Evolutionary conservation across 2,797 vertebrate species (phyloP).

Genomic region (Cephalopachus bancanus): DNA sequence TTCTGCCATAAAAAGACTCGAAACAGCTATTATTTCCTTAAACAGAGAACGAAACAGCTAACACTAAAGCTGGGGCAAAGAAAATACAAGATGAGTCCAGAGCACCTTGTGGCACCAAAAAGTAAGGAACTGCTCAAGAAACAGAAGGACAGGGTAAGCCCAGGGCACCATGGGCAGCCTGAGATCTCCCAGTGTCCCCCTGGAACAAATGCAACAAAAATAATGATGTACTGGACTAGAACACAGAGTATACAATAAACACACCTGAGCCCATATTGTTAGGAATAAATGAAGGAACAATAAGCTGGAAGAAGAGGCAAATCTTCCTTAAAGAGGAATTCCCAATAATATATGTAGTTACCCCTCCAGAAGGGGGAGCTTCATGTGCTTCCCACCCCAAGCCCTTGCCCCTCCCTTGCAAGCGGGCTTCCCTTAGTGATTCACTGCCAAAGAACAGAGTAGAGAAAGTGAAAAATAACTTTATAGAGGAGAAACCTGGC

Average conservation of each 20-base stretch:
- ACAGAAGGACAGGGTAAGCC: background rate
- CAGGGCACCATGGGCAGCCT: fast-evolving
- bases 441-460: background rate
- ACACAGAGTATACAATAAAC: background rate
- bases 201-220: background rate
- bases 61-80: background rate
- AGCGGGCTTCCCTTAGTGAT: background rate
- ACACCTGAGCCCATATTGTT: background rate
- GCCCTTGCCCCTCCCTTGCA: too few species aligned
- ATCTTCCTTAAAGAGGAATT: background rate
- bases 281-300: background rate
- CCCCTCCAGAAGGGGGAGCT: background rate
- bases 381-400: too few species aligned
- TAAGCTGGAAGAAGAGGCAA: background rate
- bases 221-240: background rate
- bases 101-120: background rate
- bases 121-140: background rate
- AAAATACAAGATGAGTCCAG: background rate
- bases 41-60: background rate
- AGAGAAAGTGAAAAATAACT: background rate
- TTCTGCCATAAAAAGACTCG: background rate
- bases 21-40: too few species aligned
- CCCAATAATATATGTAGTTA: background rate
- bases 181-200: too few species aligned
- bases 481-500: background rate